A percentile compares a stretch with the other conserved stretches of the same genome.
Conservation (phyloP, 2,888 invertebrate genomes). For the Adineta ricciae region DNA sequence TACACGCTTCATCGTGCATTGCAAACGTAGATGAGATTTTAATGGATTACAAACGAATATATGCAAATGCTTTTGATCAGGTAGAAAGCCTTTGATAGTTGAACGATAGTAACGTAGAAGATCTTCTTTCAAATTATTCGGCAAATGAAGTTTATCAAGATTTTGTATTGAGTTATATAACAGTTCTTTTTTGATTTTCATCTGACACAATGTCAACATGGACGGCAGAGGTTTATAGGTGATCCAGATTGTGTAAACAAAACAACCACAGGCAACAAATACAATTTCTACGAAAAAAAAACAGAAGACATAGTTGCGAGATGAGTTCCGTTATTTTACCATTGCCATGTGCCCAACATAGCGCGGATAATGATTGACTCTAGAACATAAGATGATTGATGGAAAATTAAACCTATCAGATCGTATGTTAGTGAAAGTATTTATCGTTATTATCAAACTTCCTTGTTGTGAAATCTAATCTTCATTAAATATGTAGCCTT, state of each 20-base stretch:
- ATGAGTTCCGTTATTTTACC: too few relatives aligned
- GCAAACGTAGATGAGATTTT: conserved; percentile 69
- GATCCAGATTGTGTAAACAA: not conserved
- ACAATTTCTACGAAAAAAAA: not conserved
- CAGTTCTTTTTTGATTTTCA: not conserved
- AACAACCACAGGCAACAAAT: not conserved
- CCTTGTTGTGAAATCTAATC: too few relatives aligned
- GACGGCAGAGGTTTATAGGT: not conserved
- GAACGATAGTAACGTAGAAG: conserved; percentile 54
- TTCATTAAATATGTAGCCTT: too few relatives aligned
- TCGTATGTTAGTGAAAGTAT: too few relatives aligned
- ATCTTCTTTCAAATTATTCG: conserved; percentile 60
- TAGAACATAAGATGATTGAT: not conserved
- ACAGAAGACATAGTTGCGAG: too few relatives aligned
- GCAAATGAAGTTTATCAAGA: conserved; percentile 69
- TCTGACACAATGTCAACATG: conserved; percentile 18
- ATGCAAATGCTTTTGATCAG: conserved; percentile 74
- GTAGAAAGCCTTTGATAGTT: conserved; percentile 88
- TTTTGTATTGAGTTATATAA: conserved; percentile 13
- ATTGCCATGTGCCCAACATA: conserved; percentile 18
- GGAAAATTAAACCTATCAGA: too few relatives aligned
- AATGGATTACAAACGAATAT: conserved; percentile 88
- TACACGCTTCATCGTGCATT: conserved; percentile 93
- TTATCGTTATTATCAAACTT: too few relatives aligned
- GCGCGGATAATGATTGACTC: not conserved